Percentiles rank a stretch among this genome's conserved stretches.
These are phyloP conservation scores for Lytechinus pictus DNA, from an alignment of 35 echinoderm and acorn worm species.

Conservation along the genomic window DNA sequence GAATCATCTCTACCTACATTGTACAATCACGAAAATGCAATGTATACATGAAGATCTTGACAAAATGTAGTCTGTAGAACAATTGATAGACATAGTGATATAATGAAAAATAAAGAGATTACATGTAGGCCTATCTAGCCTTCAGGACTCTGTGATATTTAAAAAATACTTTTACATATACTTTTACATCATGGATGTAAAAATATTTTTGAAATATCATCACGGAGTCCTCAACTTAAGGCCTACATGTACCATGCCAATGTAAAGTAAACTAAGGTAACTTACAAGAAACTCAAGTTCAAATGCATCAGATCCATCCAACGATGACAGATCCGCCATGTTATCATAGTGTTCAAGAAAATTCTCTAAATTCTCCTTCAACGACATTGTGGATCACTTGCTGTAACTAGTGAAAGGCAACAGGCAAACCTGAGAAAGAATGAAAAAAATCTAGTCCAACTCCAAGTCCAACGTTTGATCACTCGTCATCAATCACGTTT, in stretches of 20 bases:
- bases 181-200: no score
- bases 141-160: background rate
- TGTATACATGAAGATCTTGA: no score
- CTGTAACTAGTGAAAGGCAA: background rate
- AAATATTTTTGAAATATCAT: no score
- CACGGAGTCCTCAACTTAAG: no score
- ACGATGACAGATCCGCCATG: slow-evolving; percentile 14
- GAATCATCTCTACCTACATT: no score
- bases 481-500: background rate
- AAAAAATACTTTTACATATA: background rate
- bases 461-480: background rate
- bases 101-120: no score
- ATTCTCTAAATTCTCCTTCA: slow-evolving; percentile 37
- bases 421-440: background rate
- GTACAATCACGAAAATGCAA: no score
- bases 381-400: background rate
- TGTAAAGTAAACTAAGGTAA: background rate
- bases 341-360: slow-evolving; percentile 12
- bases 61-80: no score
- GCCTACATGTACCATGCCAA: background rate
- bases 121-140: background rate
- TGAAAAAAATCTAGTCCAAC: background rate
- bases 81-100: no score
- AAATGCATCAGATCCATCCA: slow-evolving; percentile 42
- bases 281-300: slow-evolving; percentile 24